Percentiles rank a stretch among this genome's conserved stretches.
These are phyloP conservation scores for Corvus moneduloides DNA, from an alignment of 2,113 vertebrate genomes.

Conservation along the genomic window DNA sequence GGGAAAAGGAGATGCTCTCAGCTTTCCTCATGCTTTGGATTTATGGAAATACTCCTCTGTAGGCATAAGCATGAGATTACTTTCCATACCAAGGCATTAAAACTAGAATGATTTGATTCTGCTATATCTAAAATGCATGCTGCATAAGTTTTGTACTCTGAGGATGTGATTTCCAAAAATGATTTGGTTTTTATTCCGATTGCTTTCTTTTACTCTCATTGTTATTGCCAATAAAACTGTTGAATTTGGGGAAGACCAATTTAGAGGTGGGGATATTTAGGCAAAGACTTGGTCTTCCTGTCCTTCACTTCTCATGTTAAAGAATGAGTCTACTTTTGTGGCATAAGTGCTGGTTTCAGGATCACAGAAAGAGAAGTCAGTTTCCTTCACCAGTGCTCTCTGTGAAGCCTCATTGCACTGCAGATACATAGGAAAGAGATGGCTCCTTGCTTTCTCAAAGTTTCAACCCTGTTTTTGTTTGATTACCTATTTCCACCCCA, in stretches of 20 bases:
- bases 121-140: neutral
- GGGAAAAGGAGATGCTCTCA: neutral
- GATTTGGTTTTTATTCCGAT: neutral
- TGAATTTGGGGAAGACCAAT: neutral
- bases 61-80: neutral
- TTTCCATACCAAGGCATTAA: neutral
- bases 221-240: neutral
- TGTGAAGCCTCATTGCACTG: neutral
- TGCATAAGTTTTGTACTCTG: neutral
- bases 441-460: conserved; percentile 31
- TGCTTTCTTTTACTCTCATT: neutral
- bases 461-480: neutral
- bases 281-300: neutral
- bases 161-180: neutral
- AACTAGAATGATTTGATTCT: neutral
- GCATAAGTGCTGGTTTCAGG: neutral
- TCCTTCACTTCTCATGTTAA: neutral
- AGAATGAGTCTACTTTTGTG: neutral
- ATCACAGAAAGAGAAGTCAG: neutral
- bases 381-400: neutral
- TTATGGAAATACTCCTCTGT: neutral
- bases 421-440: neutral
- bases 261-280: neutral
- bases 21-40: neutral
- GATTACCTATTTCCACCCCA: conserved; percentile 53